Evolutionary conservation across 2,888 invertebrate genomes (phyloP), one percentile per base, ranked within the genome.

Genomic region (Actias luna): DNA sequence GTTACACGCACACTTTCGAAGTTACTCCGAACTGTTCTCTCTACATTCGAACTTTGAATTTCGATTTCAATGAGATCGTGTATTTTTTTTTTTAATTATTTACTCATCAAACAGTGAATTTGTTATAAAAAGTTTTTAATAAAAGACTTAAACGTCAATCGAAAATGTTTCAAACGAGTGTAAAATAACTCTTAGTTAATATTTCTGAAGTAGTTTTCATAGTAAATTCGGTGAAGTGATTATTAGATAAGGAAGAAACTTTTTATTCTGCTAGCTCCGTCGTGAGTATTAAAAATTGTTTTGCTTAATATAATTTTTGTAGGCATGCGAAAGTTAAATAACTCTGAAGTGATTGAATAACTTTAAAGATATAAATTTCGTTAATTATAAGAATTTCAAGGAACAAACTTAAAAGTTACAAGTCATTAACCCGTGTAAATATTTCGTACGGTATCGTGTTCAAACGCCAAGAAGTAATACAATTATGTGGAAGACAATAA

Each of bases 1-100:
- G 36, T 22, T 33, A 57, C 58, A 50, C 57, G 58, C 62, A 60
- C n/a, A n/a, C n/a, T n/a, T 35, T 25, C 46, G 58, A 64, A 64
- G 58, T 60, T 59, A 29, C n/a, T 59, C 52, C 62, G 59, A 59
- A 50, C 42, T 50, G 1, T 55, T 29, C 18, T 50, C 33, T 58
- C 62, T 46, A 63, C 52, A 52, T 59, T 50, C 58, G 27, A 59
- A 62, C 25, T 25, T 22, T 50, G 25, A 25, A 25, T 25, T 50
- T 22, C 46, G 46, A 50, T 50, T 50, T 14, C 25, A 50, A 25
- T 25, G 46, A 50, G 2, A 50, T 50, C 22, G 22, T 50, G n/a
- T 50, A 25, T n/a, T 14, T 35, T 33, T 52, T 52, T 61, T 10
- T 35, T 29, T 31, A 35, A 35, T 33, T 27, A 35, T 36, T 25